Evolutionary conservation across 2,113 vertebrate species (phyloP), one percentile per base, ranked within the genome.

Genomic region (Ibidorhyncha struthersii): DNA sequence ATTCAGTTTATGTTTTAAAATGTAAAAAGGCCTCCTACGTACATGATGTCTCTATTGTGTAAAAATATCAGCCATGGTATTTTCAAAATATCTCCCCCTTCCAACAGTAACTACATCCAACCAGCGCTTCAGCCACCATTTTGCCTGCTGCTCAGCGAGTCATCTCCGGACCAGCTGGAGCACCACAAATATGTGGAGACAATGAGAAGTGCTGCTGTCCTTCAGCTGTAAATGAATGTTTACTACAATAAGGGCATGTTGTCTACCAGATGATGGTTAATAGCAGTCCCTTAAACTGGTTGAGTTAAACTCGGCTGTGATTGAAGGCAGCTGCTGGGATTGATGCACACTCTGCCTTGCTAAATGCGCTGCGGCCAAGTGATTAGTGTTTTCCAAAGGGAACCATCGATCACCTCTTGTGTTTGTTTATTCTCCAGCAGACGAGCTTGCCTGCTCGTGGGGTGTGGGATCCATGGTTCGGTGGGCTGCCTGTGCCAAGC

Each of bases 1-100:
- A 50, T 71, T 91, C 82, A 49, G 93, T 91, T 91, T 91, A 43
- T 95, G 96, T 96, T 96, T 96, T 53, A 91, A 96, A 91, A 96
- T 96, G 89, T 69, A 93, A 47, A 93, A 90, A 52, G 71, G 84
- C 96, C 93, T 97, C 97, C 94, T 95, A 94, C 95, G 71, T 90
- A 88, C 94, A 96, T 91, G 94, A 97, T 96, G 97, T 90, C 93
- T 96, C 91, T 93, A 89, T 94, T 96, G 97, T 93, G 81, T 82
- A 96, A 97, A 97, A 97, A 97, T 96, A 97, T 34, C 95, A 82
- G 77, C 80, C 40, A 0, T 63, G 93, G 76, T 95, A 96, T 96
- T 96, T 93, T 78, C 69, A 90, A 95, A 96, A 96, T 82, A 90
- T 34, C 91, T 87, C 15, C 79, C 56, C 32, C 45, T 80, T 86